A percentile compares a stretch with the other conserved stretches of the same genome.
Evolutionary conservation across 2,888 invertebrate species (phyloP).

Genomic region (Oxyteleia sp.): DNA sequence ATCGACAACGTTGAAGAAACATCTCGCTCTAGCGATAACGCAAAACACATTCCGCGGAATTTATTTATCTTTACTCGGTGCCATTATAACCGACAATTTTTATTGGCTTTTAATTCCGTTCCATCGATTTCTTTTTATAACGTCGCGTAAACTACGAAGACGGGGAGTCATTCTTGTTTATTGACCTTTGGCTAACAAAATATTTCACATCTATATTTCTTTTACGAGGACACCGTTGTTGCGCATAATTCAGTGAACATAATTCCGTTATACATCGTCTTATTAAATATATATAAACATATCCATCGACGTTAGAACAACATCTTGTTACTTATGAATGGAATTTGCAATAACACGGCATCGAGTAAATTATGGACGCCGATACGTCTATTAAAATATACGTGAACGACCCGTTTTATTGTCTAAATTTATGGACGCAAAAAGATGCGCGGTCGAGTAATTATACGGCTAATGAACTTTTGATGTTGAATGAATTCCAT

Average conservation of each 20-base stretch:
- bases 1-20: slow-evolving; percentile 26
- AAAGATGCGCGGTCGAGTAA: slow-evolving; percentile 27
- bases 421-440: slow-evolving; percentile 28
- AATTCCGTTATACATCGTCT: slow-evolving; percentile 30
- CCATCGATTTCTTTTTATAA: slow-evolving; percentile 12
- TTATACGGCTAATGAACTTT: slow-evolving; percentile 52
- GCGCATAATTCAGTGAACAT: slow-evolving; percentile 21
- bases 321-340: slow-evolving; percentile 45
- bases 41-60: slow-evolving; percentile 12
- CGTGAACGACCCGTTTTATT: slow-evolving; percentile 41
- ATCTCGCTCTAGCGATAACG: slow-evolving; percentile 19
- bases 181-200: slow-evolving; percentile 19
- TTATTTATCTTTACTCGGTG: slow-evolving; percentile 31
- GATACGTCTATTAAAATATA: slow-evolving; percentile 16
- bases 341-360: slow-evolving; percentile 8
- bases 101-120: slow-evolving; percentile 13
- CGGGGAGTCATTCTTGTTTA: slow-evolving; percentile 7
- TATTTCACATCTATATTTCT: slow-evolving; percentile 26
- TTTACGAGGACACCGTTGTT: slow-evolving; percentile 6
- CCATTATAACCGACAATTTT: slow-evolving; percentile 1
- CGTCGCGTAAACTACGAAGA: slow-evolving; percentile 1
- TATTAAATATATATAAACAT: slow-evolving; percentile 9
- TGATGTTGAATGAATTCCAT: no score
- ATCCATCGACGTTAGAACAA: slow-evolving; percentile 7
- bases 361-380: no score